A percentile compares a stretch with the other conserved stretches of the same genome.
Conservation (phyloP, 1,140 invertebrate genomes). For the Drosophila kepulauana region DNA sequence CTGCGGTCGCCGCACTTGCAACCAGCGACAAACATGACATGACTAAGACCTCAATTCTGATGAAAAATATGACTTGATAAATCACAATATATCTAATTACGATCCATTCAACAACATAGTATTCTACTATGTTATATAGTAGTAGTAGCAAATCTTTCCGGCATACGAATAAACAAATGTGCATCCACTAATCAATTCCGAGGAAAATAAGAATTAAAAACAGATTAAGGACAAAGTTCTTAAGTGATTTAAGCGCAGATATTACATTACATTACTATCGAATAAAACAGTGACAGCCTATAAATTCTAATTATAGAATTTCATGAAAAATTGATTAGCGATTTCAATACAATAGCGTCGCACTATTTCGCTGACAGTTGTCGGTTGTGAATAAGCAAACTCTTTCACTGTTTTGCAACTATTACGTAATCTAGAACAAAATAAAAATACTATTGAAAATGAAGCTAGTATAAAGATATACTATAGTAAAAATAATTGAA, state of each 20-base stretch:
- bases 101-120: conserved; percentile 20
- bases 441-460: too few relatives aligned
- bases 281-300: not conserved
- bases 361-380: not conserved
- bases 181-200: not conserved
- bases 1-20: conserved; percentile 15
- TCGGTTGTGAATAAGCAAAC: not conserved
- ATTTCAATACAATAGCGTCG: not conserved
- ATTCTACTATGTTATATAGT: not conserved
- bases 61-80: conserved; percentile 54
- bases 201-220: not conserved
- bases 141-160: not conserved
- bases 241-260: not conserved
- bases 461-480: too few relatives aligned
- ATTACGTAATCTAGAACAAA: not conserved
- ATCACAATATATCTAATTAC: conserved; percentile 53
- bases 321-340: not conserved
- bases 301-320: conserved; percentile 1
- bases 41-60: conserved; percentile 59
- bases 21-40: conserved; percentile 33
- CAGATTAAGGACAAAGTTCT: not conserved
- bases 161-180: not conserved
- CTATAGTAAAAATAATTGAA: too few relatives aligned
- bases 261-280: not conserved
- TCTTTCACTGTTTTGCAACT: not conserved